These are phyloP conservation scores for Leptinotarsa texana DNA, from an alignment of 1,140 invertebrate species.

Conservation along the genomic window DNA sequence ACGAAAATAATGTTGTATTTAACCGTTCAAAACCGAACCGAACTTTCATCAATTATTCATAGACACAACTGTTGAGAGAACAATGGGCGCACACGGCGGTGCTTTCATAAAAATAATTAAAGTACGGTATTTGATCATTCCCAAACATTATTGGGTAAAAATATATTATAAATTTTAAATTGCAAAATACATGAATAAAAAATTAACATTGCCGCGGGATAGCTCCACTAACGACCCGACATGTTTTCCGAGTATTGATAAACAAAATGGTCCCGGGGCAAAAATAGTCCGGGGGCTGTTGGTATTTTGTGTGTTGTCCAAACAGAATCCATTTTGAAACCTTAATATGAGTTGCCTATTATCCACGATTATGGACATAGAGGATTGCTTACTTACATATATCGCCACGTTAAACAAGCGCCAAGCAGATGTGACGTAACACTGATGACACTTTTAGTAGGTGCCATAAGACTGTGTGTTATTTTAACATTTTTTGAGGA, in stretches of 20 bases:
- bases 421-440: no score
- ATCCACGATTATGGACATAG: no score
- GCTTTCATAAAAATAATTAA: not conserved
- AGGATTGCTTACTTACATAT: no score
- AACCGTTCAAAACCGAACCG: not conserved
- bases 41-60: slow-evolving; percentile 7
- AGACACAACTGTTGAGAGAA: not conserved
- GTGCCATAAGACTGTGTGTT: no score
- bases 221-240: slow-evolving; percentile 39
- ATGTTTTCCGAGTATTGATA: slow-evolving; percentile 44
- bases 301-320: no score
- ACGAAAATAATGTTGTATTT: slow-evolving; percentile 4
- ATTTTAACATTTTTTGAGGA: no score
- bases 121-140: not conserved
- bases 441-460: no score
- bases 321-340: no score
- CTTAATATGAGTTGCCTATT: no score
- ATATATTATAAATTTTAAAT: slow-evolving; percentile 9
- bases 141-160: not conserved
- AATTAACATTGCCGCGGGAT: slow-evolving; percentile 29
- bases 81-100: not conserved
- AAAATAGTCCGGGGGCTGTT: slow-evolving; percentile 45
- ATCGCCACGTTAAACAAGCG: no score
- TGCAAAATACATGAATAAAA: slow-evolving; percentile 34
- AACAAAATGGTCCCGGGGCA: slow-evolving; percentile 45